Conservation (phyloP, 1,140 invertebrate genomes). For the Trigoniulus corallinus region DNA sequence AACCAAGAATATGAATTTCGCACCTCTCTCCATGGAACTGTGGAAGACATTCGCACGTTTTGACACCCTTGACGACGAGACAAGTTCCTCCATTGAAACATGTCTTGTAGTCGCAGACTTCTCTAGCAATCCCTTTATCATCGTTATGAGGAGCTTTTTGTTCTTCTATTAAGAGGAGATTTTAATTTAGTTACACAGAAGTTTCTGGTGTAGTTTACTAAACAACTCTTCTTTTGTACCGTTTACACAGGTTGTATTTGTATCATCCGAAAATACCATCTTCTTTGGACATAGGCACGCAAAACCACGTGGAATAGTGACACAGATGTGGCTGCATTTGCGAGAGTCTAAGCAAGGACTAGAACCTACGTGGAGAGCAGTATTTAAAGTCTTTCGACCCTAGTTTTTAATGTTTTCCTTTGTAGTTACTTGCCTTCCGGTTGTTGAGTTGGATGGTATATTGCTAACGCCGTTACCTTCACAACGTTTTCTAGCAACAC, state of each 20-base stretch:
- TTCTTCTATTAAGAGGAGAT: too few species aligned
- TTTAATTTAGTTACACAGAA: too few species aligned
- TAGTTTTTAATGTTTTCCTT: background rate
- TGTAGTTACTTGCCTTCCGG: background rate
- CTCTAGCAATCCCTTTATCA: too few species aligned
- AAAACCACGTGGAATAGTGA: background rate
- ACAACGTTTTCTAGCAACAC: background rate
- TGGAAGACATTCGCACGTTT: background rate
- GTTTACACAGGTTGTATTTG: background rate
- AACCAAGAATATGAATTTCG: background rate
- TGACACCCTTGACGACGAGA: background rate
- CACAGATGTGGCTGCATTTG: constrained; percentile 6
- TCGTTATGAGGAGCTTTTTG: too few species aligned
- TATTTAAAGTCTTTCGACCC: background rate
- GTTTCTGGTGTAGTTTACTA: too few species aligned
- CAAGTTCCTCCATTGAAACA: constrained; percentile 1
- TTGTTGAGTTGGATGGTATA: constrained; percentile 1
- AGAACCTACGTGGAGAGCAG: background rate
- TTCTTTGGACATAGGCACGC: background rate
- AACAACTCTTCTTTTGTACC: background rate
- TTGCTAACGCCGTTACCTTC: background rate
- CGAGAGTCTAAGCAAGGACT: background rate
- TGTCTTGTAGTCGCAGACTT: background rate
- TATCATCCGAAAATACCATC: background rate
- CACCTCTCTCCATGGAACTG: background rate